Conservation (phyloP, 2,797 vertebrate genomes). For the Chelon labrosus region DNA sequence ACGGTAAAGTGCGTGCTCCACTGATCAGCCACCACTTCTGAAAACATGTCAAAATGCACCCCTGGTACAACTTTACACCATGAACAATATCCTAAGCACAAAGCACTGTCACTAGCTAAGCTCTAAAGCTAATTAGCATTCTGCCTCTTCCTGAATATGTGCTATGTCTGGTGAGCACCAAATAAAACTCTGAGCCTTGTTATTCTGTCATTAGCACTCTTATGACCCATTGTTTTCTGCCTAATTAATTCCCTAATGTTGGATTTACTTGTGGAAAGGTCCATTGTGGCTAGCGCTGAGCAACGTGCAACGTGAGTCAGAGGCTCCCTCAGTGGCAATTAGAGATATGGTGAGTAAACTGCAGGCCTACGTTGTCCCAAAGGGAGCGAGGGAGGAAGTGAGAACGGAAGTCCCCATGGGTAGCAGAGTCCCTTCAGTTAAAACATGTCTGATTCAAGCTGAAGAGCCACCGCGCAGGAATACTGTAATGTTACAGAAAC, state of each 20-base stretch:
- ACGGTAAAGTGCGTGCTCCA: not conserved
- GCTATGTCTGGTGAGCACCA: slow-evolving; percentile 67
- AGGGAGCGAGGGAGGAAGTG: slow-evolving; percentile 58
- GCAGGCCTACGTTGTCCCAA: slow-evolving; percentile 55
- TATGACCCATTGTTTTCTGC: slow-evolving; percentile 85
- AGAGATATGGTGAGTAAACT: slow-evolving; percentile 76
- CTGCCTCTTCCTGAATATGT: slow-evolving; percentile 51
- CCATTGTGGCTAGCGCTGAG: slow-evolving; percentile 65
- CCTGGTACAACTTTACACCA: slow-evolving; percentile 14
- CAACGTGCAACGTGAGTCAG: slow-evolving; percentile 65
- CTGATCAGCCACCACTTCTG: slow-evolving; percentile 3
- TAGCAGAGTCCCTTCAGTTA: slow-evolving; percentile 41
- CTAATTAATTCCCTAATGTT: slow-evolving; percentile 87
- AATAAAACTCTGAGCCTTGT: slow-evolving; percentile 78
- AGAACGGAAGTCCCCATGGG: slow-evolving; percentile 37
- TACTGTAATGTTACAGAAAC: slow-evolving; percentile 28
- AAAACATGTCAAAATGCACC: slow-evolving; percentile 17
- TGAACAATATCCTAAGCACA: slow-evolving; percentile 25
- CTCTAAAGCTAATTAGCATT: slow-evolving; percentile 72
- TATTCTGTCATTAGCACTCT: slow-evolving; percentile 83
- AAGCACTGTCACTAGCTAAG: slow-evolving; percentile 53
- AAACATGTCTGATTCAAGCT: slow-evolving; percentile 34
- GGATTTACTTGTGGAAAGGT: slow-evolving; percentile 80
- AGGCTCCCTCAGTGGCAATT: slow-evolving; percentile 79
- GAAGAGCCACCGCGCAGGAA: slow-evolving; percentile 24